phyloP scores from a whole-genome alignment of 1,140 invertebrate species.

The Cyrtorhinus lividipennis region DNA sequence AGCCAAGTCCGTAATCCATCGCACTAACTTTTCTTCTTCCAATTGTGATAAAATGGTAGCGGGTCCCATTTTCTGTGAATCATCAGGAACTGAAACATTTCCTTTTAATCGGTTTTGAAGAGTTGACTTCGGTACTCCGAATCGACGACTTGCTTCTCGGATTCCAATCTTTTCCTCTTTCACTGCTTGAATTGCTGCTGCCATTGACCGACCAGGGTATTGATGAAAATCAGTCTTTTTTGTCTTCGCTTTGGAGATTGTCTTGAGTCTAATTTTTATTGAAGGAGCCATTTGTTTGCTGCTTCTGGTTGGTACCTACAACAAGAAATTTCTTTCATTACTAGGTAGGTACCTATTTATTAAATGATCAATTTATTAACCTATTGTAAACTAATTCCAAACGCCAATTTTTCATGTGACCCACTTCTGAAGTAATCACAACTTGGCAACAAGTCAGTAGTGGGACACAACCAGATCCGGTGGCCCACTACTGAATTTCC shows the following conservation, averaged over 20 bases:
- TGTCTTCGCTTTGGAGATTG: not conserved
- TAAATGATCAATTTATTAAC: not conserved
- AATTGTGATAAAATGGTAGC: not conserved
- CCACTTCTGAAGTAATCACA: no score
- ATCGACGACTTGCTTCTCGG: not conserved
- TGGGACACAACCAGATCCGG: no score
- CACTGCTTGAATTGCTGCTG: not conserved
- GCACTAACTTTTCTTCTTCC: not conserved
- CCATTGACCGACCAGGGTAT: not conserved
- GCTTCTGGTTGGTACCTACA: not conserved
- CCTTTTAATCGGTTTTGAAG: not conserved
- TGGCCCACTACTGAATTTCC: no score
- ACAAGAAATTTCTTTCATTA: not conserved
- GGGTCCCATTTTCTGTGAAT: not conserved
- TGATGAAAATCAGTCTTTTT: not conserved
- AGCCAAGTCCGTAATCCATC: slow-evolving; percentile 16
- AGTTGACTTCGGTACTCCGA: not conserved
- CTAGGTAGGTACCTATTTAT: not conserved
- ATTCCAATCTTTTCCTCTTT: not conserved
- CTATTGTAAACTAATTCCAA: not conserved
- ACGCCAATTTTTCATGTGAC: no score
- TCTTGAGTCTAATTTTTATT: not conserved
- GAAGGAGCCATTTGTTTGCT: not conserved
- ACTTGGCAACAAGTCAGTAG: no score
- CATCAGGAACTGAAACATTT: not conserved